A percentile compares a stretch with the other conserved stretches of the same genome.
Evolutionary conservation across 1,140 invertebrate genomes (phyloP).

Genomic region (Zaprionus kolodkinae): DNA sequence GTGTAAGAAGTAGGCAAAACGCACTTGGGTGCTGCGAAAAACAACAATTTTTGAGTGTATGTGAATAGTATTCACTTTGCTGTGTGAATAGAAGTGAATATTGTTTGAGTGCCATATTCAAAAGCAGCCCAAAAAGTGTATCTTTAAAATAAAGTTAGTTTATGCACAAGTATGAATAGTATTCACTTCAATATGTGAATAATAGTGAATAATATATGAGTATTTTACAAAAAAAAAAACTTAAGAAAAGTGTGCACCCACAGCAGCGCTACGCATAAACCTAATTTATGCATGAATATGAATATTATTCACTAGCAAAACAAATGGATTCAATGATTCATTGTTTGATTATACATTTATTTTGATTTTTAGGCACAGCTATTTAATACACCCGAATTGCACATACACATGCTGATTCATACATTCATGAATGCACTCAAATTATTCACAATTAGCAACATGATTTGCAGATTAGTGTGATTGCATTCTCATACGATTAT

Average conservation of each 20-base stretch:
- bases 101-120: no score
- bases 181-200: not conserved
- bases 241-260: no score
- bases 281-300: no score
- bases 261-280: no score
- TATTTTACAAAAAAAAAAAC: no score
- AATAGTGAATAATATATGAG: no score
- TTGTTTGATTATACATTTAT: no score
- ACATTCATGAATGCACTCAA: not conserved
- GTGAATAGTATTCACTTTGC: not conserved
- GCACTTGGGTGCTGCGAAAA: not conserved
- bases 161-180: not conserved
- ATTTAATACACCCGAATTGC: not conserved
- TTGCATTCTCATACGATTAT: not conserved
- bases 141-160: no score
- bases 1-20: not conserved
- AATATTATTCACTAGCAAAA: no score
- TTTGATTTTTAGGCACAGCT: not conserved
- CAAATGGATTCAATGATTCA: no score
- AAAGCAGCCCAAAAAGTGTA: no score
- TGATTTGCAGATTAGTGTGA: not conserved
- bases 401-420: not conserved
- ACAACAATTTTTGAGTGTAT: not conserved
- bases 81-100: no score
- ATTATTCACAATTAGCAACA: slow-evolving; percentile 1